Percentiles rank a stretch among this genome's conserved stretches.
These are phyloP conservation scores for Rhinichthys osculus DNA, from an alignment of 2,797 vertebrate species.

Conservation along the genomic window DNA sequence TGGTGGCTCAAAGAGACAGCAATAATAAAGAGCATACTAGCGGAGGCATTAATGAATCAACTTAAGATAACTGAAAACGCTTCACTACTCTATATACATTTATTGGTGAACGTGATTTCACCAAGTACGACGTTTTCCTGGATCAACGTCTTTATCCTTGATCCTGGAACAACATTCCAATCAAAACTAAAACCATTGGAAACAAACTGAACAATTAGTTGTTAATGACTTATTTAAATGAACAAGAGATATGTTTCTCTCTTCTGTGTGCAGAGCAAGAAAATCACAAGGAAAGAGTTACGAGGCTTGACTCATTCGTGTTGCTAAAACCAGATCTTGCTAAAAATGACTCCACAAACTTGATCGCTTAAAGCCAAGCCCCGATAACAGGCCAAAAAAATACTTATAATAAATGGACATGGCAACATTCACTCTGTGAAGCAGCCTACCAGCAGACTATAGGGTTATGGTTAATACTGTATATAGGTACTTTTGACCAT, in stretches of 20 bases:
- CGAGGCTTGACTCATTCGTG: not conserved
- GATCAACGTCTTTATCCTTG: not conserved
- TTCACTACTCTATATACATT: not conserved
- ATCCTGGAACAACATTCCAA: not conserved
- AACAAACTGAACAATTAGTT: not conserved
- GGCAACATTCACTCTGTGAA: not conserved
- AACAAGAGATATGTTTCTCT: not conserved
- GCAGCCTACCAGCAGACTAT: not conserved
- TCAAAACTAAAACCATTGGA: too few relatives aligned
- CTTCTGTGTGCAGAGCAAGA: not conserved
- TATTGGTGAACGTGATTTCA: not conserved
- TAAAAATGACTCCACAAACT: not conserved
- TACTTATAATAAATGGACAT: not conserved
- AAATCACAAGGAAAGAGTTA: not conserved
- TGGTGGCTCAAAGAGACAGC: conserved; percentile 23
- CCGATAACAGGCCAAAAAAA: not conserved
- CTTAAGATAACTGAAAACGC: not conserved
- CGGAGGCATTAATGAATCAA: not conserved
- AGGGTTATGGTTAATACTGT: too few relatives aligned
- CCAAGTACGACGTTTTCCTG: not conserved
- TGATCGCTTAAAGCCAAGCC: not conserved
- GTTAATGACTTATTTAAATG: not conserved
- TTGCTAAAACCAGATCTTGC: not conserved
- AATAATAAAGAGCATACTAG: conserved; percentile 33
- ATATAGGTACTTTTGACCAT: not conserved